Conservation (phyloP, 1,140 invertebrate species). For the Lucilia cuprina region DNA sequence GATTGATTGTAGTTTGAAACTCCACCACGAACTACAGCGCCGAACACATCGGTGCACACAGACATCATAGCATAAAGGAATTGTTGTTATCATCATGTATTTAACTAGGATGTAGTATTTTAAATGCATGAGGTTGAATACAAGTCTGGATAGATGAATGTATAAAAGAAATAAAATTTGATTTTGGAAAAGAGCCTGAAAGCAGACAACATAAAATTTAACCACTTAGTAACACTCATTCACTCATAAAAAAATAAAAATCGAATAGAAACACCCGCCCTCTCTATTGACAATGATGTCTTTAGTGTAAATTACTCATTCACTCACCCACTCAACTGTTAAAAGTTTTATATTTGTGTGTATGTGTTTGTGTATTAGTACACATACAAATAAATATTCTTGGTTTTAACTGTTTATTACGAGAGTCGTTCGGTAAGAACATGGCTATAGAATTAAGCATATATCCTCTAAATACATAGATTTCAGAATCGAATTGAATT, state of each 20-base stretch:
- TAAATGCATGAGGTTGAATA: not conserved
- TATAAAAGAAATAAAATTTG: not conserved
- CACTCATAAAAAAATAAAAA: not conserved
- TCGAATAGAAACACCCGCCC: not conserved
- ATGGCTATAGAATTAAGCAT: not conserved
- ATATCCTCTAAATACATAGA: not conserved
- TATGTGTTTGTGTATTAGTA: not conserved
- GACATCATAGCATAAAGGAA: not conserved
- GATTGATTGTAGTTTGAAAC: no score
- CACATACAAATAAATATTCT: not conserved
- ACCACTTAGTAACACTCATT: conserved; percentile 19
- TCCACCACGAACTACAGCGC: no score
- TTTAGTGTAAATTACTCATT: conserved; percentile 6
- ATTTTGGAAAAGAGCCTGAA: not conserved
- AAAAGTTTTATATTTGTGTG: not conserved
- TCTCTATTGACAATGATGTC: not conserved
- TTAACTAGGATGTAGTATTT: conserved; percentile 4
- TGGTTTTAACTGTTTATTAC: not conserved
- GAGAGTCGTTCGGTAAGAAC: not conserved
- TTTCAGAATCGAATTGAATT: no score
- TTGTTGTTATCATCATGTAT: conserved; percentile 5
- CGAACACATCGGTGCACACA: not conserved
- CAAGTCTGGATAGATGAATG: not conserved
- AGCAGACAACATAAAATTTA: conserved; percentile 26
- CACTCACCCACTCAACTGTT: not conserved